Evolutionary conservation across 2,888 invertebrate species (phyloP), one percentile per base, ranked within the genome.

Genomic region (Chrysina gloriosa): DNA sequence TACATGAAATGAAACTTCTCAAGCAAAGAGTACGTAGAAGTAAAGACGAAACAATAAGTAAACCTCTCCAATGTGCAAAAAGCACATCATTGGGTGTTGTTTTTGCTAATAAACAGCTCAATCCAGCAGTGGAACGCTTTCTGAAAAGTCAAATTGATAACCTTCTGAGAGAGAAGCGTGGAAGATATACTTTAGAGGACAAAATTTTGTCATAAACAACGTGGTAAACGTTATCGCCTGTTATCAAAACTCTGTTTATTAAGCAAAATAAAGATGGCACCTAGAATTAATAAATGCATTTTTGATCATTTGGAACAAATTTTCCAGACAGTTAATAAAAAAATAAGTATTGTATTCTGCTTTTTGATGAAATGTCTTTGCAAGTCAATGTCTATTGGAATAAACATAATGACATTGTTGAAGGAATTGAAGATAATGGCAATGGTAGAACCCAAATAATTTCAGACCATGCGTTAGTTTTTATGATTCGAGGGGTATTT

Each of bases 351-450:
- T 50, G 50, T 36, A 47, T 45, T 2, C 23, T 68, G 11, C 27
- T 68, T 7, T 68, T 68, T 36, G 64, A 70, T 25, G 70, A 70
- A 56, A 56, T 70, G 14, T 19, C 67, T 7, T 25, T 70, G 14
- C 34, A 27, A 11, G 9, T 54, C 4, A 4, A 4, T 3, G 21
- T 70, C 23, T 1, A 23, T 7, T 70, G 66, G 21, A 52, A 65
- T 16, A 27, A 16, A 45, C 58, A 65, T n/a, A n/a, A 9, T 16
- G 65, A 70, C 45, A 3, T 45, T 7, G 34, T 70, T 1, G 48
- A 65, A 14, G 70, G 70, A 11, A 9, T 70, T 14, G 52, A 58
- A 42, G 68, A 70, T 25, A 50, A 19, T 27, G 6, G 21, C 2
- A n/a, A 21, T 5, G 11, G 7, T 7, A n/a, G 47, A 0, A 54